Conservation (phyloP, 1,140 invertebrate species). For the Drosophila pachea region DNA sequence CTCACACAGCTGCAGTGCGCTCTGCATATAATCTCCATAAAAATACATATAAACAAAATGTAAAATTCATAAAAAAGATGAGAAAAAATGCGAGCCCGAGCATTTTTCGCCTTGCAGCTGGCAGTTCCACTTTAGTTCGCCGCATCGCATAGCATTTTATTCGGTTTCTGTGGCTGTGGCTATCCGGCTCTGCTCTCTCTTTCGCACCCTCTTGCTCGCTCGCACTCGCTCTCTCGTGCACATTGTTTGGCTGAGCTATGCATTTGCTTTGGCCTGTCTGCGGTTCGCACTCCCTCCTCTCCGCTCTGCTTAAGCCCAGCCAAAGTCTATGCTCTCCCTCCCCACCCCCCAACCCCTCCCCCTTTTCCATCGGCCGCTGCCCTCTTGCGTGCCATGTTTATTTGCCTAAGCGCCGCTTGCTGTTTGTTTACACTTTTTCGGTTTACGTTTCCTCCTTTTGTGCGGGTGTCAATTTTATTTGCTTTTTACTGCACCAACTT, state of each 20-base stretch:
- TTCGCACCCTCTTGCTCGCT: neutral
- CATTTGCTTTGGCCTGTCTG: constrained; percentile 39
- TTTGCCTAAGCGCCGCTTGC: constrained; percentile 63
- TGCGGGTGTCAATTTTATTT: constrained; percentile 61
- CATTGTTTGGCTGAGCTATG: constrained; percentile 6
- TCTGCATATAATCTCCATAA: constrained; percentile 56
- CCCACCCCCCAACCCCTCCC: neutral
- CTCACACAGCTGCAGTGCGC: constrained; percentile 12
- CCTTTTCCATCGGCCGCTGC: neutral
- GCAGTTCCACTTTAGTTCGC: constrained; percentile 26
- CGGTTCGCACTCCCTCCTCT: constrained; percentile 8
- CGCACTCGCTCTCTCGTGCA: neutral
- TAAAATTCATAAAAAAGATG: constrained; percentile 58
- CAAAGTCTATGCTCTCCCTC: neutral
- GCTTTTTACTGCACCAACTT: constrained; percentile 55
- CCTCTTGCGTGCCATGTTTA: constrained; percentile 51
- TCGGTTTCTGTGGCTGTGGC: constrained; percentile 1
- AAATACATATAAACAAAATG: constrained; percentile 61
- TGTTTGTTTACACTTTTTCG: constrained; percentile 53
- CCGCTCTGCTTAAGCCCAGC: neutral
- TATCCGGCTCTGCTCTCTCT: too few species aligned
- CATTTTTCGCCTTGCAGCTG: constrained; percentile 26
- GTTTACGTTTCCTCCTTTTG: constrained; percentile 40
- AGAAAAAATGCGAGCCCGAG: constrained; percentile 20
- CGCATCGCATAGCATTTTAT: constrained; percentile 21